These are phyloP conservation scores for Chrysemys picta DNA, from an alignment of 2,113 vertebrate species.

Conservation along the genomic window DNA sequence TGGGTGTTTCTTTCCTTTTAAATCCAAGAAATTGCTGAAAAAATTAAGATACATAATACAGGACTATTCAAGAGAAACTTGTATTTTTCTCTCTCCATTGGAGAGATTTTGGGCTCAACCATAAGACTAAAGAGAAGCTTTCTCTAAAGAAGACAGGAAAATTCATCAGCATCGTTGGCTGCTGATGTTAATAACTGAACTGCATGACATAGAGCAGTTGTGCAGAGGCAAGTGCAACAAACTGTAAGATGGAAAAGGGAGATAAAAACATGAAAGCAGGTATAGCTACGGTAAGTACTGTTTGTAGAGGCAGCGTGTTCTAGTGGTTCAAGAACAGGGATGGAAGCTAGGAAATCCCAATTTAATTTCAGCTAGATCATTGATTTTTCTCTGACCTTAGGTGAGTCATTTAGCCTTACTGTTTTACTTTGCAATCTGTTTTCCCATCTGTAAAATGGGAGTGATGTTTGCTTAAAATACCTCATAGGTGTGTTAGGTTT, in stretches of 20 bases:
- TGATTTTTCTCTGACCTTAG: slow-evolving; percentile 51
- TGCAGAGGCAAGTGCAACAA: neutral
- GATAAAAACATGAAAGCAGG: accelerated
- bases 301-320: neutral
- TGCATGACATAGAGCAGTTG: neutral
- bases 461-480: slow-evolving; percentile 9
- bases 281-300: neutral
- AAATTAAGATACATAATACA: neutral
- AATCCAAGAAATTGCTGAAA: slow-evolving; percentile 12
- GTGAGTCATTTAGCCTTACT: slow-evolving; percentile 56
- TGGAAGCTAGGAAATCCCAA: neutral
- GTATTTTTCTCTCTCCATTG: neutral
- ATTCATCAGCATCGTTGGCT: neutral
- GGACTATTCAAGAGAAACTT: neutral
- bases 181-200: neutral
- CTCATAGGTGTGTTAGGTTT: slow-evolving; percentile 70
- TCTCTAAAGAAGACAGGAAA: neutral
- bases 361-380: neutral
- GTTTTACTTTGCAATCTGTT: slow-evolving; percentile 49
- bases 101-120: neutral
- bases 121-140: neutral
- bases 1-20: neutral
- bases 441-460: slow-evolving; percentile 31
- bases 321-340: neutral
- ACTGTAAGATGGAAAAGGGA: neutral